Conservation (phyloP, 2,113 vertebrate species). For the Hydrolagus affinis region DNA sequence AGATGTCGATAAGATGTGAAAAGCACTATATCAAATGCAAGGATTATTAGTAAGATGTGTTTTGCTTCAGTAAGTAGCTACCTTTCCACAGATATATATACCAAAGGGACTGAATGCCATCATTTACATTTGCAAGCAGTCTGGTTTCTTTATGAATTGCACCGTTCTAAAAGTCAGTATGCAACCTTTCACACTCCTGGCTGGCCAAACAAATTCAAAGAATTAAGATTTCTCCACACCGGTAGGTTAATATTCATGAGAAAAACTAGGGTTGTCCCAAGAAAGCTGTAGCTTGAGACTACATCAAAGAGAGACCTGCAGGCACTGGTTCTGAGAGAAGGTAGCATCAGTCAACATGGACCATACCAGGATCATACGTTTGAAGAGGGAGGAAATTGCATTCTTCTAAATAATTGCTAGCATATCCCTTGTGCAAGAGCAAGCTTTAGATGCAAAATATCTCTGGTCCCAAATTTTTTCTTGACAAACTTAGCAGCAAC, state of each 20-base stretch:
- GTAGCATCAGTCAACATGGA: neutral
- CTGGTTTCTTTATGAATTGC: neutral
- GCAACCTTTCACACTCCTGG: neutral
- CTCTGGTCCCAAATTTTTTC: too few species aligned
- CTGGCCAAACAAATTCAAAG: neutral
- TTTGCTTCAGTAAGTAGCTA: neutral
- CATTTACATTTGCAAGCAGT: neutral
- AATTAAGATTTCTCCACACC: neutral
- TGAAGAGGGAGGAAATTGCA: neutral
- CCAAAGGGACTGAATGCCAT: neutral
- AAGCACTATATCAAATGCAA: too few species aligned
- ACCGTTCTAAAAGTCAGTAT: slow-evolving; percentile 7
- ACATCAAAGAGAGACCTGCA: neutral
- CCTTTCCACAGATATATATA: neutral
- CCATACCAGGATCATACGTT: neutral
- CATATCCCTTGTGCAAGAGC: too few species aligned
- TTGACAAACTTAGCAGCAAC: too few species aligned
- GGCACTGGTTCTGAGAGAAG: neutral
- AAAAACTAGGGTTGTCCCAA: neutral
- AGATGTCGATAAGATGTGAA: too few species aligned
- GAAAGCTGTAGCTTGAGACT: neutral
- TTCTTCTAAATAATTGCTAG: neutral
- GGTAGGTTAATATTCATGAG: neutral
- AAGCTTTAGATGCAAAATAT: neutral
- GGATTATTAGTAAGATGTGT: too few species aligned